Percentiles rank a stretch among this genome's conserved stretches.
Conservation (phyloP, 2,113 vertebrate species). For the Equus quagga region DNA sequence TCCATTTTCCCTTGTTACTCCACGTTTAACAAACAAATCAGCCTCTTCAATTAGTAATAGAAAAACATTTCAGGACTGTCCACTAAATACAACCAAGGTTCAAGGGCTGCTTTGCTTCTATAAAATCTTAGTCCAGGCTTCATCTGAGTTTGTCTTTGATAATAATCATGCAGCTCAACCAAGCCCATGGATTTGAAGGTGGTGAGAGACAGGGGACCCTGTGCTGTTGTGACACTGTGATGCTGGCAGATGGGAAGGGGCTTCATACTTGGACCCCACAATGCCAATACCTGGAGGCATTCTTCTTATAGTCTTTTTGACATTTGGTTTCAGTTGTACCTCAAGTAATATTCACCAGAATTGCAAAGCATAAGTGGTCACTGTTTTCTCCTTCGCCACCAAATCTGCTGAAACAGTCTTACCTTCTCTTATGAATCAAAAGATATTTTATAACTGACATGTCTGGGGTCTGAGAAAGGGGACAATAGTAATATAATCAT, state of each 20-base stretch:
- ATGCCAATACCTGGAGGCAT: not conserved
- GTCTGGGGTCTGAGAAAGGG: not conserved
- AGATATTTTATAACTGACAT: not conserved
- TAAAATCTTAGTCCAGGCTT: not conserved
- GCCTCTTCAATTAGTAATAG: not conserved
- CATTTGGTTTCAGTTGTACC: not conserved
- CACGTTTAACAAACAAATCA: not conserved
- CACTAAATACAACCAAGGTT: not conserved
- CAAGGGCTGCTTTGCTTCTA: not conserved
- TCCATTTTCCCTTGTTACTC: not conserved
- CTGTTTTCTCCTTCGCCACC: not conserved
- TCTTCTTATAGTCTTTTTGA: not conserved
- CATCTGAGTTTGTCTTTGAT: not conserved
- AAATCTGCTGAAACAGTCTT: not conserved
- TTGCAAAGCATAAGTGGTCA: not conserved
- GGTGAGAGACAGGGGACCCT: not conserved
- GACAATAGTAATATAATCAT: too few relatives aligned
- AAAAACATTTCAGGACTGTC: not conserved
- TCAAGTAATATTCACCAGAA: not conserved
- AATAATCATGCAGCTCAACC: not conserved
- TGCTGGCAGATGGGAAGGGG: not conserved
- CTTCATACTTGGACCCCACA: not conserved
- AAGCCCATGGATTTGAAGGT: not conserved
- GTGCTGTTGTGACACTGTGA: not conserved
- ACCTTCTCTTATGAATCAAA: not conserved